Evolutionary conservation across 2,113 vertebrate species (phyloP).

Genomic region (Genyomyrus donnyi): DNA sequence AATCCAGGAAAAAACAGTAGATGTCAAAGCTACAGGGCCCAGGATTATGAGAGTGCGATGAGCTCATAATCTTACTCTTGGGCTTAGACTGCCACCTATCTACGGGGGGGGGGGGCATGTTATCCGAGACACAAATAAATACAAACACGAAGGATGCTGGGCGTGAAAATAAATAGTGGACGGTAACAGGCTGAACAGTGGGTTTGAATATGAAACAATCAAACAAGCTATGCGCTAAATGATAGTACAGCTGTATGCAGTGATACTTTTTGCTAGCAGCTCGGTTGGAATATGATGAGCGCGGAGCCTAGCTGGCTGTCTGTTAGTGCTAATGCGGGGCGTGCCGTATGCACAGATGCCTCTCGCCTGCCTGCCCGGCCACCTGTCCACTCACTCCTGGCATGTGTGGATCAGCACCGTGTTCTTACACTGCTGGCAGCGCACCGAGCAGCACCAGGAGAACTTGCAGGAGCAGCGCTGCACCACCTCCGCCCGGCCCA

Average conservation of each 20-base stretch:
- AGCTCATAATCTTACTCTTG: neutral
- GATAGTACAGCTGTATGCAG: neutral
- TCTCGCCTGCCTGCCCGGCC: neutral
- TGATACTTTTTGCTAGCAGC: neutral
- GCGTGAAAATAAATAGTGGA: conserved; percentile 13
- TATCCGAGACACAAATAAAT: conserved; percentile 25
- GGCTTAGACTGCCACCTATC: neutral
- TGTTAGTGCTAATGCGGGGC: conserved; percentile 7
- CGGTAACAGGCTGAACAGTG: neutral
- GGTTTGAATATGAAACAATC: neutral
- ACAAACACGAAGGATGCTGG: conserved; percentile 13
- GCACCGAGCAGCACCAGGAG: conserved; percentile 64
- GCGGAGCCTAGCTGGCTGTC: conserved; percentile 47
- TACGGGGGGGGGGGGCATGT: neutral
- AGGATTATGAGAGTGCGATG: neutral
- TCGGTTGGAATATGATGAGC: neutral
- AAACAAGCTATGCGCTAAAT: neutral
- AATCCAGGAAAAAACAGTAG: neutral
- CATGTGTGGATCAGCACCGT: conserved; percentile 62
- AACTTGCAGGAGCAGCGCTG: conserved; percentile 67
- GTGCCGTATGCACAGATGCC: neutral
- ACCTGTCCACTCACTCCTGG: conserved; percentile 34
- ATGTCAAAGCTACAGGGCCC: neutral
- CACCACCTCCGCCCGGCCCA: conserved; percentile 53
- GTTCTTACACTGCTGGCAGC: conserved; percentile 63